Evolutionary conservation across 2,113 vertebrate genomes (phyloP), one percentile per base, ranked within the genome.

Genomic region (Anoura caudifer): DNA sequence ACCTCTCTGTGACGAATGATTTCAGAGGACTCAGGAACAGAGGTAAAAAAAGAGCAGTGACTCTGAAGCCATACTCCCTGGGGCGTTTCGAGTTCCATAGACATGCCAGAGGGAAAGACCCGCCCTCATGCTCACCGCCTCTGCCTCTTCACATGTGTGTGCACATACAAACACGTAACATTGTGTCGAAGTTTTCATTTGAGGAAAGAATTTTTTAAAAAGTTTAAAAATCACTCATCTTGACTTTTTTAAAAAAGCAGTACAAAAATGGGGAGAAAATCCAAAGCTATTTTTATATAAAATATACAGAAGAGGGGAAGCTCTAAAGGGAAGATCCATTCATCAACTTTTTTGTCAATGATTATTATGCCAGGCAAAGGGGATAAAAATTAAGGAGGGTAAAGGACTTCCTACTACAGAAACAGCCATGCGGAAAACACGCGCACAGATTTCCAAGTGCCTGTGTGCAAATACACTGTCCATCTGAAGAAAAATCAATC

Each of bases 281-380:
- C 41, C 77, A 56, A n/a, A 50, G 20, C 8, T 28, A 9, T 70
- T 97, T 91, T 91, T 77, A 79, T 4, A n/a, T 61, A 70, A 83
- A 83, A 92, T 2, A 36, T 24, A 41, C 4, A 67, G 16, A 84
- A 77, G 22, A 8, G 52, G 13, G 10, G 14, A 15, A 28, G n/a
- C 41, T 59, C 36, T 85, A 45, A 47, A 38, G 36, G n/a, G 22
- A 52, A 61, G 50, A 63, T 19, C 52, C n/a, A 79, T 5, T 24
- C 38, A 47, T 63, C 7, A 15, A 52, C 70, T 20, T 45, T 26
- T 45, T 59, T 75, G 19, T 45, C 41, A 73, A 61, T 19, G 50
- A 79, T 14, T 16, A 19, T 43, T 43, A 14, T 33, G 2, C 59
- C 67, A 50, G 38, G 41, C 19, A 59, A 77, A 80, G 19, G 28